Evolutionary conservation across 2,888 invertebrate species (phyloP).

Genomic region (Habroteleia sp.): DNA sequence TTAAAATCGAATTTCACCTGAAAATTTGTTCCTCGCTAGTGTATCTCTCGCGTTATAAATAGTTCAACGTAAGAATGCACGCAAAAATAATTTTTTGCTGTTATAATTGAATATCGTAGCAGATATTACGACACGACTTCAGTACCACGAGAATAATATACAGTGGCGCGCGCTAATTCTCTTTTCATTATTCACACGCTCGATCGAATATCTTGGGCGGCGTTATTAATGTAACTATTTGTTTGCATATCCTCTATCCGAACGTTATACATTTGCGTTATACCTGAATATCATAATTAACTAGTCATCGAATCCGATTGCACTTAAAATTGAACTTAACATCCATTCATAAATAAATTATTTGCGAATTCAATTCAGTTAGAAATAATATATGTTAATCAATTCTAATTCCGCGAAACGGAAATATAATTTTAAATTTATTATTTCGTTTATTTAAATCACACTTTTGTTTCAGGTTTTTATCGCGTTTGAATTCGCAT

Average conservation of each 20-base stretch:
- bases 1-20: too few species aligned
- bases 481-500: too few species aligned
- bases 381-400: too few species aligned
- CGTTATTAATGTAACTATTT: slow-evolving; percentile 42
- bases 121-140: slow-evolving; percentile 26
- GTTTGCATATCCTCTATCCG: slow-evolving; percentile 39
- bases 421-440: too few species aligned
- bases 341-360: slow-evolving; percentile 8
- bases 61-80: slow-evolving; percentile 12
- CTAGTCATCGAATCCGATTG: slow-evolving; percentile 17
- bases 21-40: too few species aligned
- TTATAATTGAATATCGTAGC: slow-evolving; percentile 36
- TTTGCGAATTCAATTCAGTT: slow-evolving; percentile 1
- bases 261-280: too few species aligned
- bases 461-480: too few species aligned
- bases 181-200: slow-evolving; percentile 52
- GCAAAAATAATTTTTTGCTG: slow-evolving; percentile 26
- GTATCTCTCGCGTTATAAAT: slow-evolving; percentile 23
- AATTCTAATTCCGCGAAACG: too few species aligned
- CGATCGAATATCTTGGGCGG: slow-evolving; percentile 49
- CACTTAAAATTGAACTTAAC: too few species aligned
- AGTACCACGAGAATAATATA: slow-evolving; percentile 23
- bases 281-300: too few species aligned
- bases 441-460: too few species aligned
- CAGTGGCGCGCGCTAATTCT: slow-evolving; percentile 36